Evolutionary conservation across 2,797 vertebrate species (phyloP).

Genomic region (Danio choprae): DNA sequence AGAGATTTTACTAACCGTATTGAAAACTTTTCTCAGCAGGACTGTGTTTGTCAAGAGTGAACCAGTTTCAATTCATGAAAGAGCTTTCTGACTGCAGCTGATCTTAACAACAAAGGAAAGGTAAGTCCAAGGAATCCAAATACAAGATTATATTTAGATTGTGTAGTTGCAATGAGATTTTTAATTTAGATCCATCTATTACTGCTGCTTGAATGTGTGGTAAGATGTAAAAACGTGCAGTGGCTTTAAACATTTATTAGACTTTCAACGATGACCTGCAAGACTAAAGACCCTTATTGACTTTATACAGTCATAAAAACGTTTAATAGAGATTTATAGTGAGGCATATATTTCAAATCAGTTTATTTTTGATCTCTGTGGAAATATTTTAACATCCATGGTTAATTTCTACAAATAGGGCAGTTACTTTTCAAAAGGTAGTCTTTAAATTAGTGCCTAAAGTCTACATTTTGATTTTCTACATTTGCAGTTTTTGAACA

Average conservation of each 20-base stretch:
- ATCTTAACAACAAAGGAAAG: background rate
- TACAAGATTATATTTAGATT: background rate
- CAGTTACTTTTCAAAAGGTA: too few species aligned
- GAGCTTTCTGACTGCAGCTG: background rate
- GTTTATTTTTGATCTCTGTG: too few species aligned
- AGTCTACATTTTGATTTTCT: too few species aligned
- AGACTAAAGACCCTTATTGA: background rate
- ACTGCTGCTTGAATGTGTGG: background rate
- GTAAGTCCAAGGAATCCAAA: background rate
- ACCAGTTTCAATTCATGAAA: background rate
- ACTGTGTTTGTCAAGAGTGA: background rate
- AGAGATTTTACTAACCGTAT: background rate
- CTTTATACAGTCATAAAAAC: background rate
- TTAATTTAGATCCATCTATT: background rate
- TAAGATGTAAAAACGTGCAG: background rate
- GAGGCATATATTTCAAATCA: background rate
- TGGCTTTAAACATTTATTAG: background rate
- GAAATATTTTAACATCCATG: background rate
- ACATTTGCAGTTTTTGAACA: too few species aligned
- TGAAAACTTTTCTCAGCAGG: background rate
- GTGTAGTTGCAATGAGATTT: background rate
- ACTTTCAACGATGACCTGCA: background rate
- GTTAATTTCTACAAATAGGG: too few species aligned
- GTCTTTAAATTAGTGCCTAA: too few species aligned
- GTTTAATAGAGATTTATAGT: background rate